These are phyloP conservation scores for Tenthredo amoena DNA, from an alignment of 2,888 invertebrate genomes.

Conservation along the genomic window DNA sequence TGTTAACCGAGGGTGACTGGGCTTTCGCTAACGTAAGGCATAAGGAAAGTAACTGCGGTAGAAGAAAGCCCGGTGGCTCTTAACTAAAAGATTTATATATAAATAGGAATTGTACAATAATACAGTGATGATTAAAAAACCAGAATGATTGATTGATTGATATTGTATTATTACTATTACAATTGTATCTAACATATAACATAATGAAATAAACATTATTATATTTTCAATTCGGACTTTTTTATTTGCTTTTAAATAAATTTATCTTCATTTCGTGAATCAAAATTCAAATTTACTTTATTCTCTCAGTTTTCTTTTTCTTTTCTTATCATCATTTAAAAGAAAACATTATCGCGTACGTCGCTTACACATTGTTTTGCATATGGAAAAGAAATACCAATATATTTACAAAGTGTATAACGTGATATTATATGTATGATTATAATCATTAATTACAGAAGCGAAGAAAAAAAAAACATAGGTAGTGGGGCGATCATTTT, in stretches of 20 bases:
- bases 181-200: constrained; percentile 75
- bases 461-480: background rate
- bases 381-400: background rate
- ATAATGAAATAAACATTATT: constrained; percentile 74
- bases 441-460: background rate
- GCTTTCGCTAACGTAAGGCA: constrained; percentile 61
- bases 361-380: background rate
- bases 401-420: constrained; percentile 20
- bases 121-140: constrained; percentile 67
- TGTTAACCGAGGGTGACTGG: constrained; percentile 70
- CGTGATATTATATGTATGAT: background rate
- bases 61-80: constrained; percentile 66
- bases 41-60: constrained; percentile 51
- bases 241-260: constrained; percentile 54
- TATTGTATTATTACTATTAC: constrained; percentile 76
- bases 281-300: background rate
- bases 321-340: background rate
- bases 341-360: background rate
- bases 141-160: constrained; percentile 65
- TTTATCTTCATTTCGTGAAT: background rate
- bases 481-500: constrained; percentile 5
- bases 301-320: background rate
- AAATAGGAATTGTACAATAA: constrained; percentile 73
- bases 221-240: constrained; percentile 73
- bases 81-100: constrained; percentile 75